Percentiles rank a stretch among this genome's conserved stretches.
Conservation (phyloP, 2,797 vertebrate species). For the Scarus forsteni region DNA sequence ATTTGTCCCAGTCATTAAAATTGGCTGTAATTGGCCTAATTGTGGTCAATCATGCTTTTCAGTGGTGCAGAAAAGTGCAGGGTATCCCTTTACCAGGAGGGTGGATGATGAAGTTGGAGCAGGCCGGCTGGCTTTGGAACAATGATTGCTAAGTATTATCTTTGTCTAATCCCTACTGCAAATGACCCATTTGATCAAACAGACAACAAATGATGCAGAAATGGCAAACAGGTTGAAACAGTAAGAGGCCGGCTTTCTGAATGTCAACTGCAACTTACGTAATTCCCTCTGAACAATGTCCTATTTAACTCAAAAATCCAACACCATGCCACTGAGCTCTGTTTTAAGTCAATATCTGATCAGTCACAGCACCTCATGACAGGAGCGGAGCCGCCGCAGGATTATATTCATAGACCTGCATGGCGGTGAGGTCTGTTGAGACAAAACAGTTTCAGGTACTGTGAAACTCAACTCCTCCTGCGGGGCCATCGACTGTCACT, state of each 20-base stretch:
- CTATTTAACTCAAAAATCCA: conserved; percentile 36
- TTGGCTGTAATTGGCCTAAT: conserved; percentile 77
- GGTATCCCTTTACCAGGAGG: conserved; percentile 73
- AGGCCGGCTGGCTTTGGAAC: conserved; percentile 32
- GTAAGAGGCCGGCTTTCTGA: conserved; percentile 11
- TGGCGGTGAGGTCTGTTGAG: conserved; percentile 41
- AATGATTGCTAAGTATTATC: conserved; percentile 62
- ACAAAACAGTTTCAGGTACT: conserved; percentile 63
- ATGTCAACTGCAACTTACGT: conserved; percentile 26
- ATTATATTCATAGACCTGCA: conserved; percentile 40
- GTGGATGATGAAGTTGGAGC: conserved; percentile 46
- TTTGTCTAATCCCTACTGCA: conserved; percentile 65
- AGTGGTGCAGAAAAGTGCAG: conserved; percentile 75
- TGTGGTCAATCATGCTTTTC: conserved; percentile 76
- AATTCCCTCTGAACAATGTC: conserved; percentile 24
- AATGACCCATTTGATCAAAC: conserved; percentile 67
- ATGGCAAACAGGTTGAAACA: conserved; percentile 57
- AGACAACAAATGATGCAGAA: conserved; percentile 55
- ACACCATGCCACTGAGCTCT: background rate
- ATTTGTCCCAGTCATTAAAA: conserved; percentile 80
- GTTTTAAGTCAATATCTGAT: conserved; percentile 53
- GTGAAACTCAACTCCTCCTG: conserved; percentile 63
- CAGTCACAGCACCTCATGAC: conserved; percentile 38
- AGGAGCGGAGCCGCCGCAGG: conserved; percentile 35
- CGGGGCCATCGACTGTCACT: conserved; percentile 61